Base-by-base conservation (phyloP, 2,888 invertebrate genomes). In the Acrocera orbiculus region DNA sequence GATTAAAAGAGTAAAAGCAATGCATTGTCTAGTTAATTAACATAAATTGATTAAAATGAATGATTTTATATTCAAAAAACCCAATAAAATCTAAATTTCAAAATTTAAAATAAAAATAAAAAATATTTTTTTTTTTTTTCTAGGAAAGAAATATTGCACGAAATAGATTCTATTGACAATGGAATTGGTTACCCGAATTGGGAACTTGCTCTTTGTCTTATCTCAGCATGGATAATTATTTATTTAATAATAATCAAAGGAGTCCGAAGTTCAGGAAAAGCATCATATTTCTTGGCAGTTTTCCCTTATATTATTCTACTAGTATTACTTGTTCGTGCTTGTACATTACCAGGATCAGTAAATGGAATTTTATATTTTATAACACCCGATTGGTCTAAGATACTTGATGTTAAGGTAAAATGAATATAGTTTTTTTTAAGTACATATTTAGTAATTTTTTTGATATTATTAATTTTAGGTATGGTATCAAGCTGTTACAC, bases 231-330 rank as follows among this genome's bases (percentile, higher is more conserved):
- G 71, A 33, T 55, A 3, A 48, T 60, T 23, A 62, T 73, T 10
- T 66, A 64, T 37, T 47, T 63, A 2, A 61, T 69, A 16, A 56
- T 72, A 2, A 56, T 63, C 2, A 63, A 64, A 1, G 74, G 74
- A 2, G 69, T 76, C 2, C 66, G 65, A 45, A 71, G 70, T 42
- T 68, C 73, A 0, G 75, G 76, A 28, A 76, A 74, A 52, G 72
- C 68, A 0, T 73, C 80, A 1, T 82, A 82, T 48, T 71, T 82
- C 47, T 67, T 81, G 8, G 80, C 81, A 1, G 54, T 80, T 4
- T 77, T 77, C 46, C 78, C 78, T 0, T 76, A 75, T 47, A 56
- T 72, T 4, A 67, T 79, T 26, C 64, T 79, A 55, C 56, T 69
- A 33, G 66, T 69, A 15, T 56, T 80, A 33, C 56, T 80, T 16